Conservation (phyloP, 2,888 invertebrate genomes). For the Stegana nigrithorax region DNA sequence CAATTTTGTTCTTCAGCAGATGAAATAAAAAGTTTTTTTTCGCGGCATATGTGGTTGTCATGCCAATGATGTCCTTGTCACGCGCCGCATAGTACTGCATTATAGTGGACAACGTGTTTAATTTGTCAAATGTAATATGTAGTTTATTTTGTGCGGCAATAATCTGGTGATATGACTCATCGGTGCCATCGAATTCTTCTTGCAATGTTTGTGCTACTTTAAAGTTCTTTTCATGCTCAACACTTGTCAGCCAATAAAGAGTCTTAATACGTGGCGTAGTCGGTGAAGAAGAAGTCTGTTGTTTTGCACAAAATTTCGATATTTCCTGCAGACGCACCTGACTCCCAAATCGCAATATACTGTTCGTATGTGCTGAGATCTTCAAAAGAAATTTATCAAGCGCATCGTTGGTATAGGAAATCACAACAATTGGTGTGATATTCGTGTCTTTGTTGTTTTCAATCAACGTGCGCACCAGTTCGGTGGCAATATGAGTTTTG, state of each 20-base stretch:
- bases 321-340: conserved; percentile 75
- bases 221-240: conserved; percentile 58
- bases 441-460: conserved; percentile 71
- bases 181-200: conserved; percentile 61
- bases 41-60: conserved; percentile 84
- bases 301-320: conserved; percentile 70
- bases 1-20: conserved; percentile 74
- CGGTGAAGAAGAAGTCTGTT: conserved; percentile 28
- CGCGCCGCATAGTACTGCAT: conserved; percentile 73
- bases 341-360: conserved; percentile 78
- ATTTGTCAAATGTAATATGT: conserved; percentile 60
- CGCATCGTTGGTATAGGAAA: conserved; percentile 89
- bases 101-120: conserved; percentile 71
- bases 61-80: conserved; percentile 74
- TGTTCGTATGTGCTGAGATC: conserved; percentile 72
- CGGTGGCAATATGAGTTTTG: conserved; percentile 83
- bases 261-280: conserved; percentile 52
- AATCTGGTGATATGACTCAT: conserved; percentile 52
- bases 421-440: conserved; percentile 75
- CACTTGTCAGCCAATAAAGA: conserved; percentile 52
- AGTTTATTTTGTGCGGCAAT: conserved; percentile 48
- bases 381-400: conserved; percentile 87
- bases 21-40: conserved; percentile 74
- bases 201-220: conserved; percentile 54
- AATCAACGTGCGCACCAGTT: conserved; percentile 78